A percentile compares a stretch with the other conserved stretches of the same genome.
phyloP scores from a whole-genome alignment of 2,797 vertebrate genomes.

The Enteromius afrohamiltoni region DNA sequence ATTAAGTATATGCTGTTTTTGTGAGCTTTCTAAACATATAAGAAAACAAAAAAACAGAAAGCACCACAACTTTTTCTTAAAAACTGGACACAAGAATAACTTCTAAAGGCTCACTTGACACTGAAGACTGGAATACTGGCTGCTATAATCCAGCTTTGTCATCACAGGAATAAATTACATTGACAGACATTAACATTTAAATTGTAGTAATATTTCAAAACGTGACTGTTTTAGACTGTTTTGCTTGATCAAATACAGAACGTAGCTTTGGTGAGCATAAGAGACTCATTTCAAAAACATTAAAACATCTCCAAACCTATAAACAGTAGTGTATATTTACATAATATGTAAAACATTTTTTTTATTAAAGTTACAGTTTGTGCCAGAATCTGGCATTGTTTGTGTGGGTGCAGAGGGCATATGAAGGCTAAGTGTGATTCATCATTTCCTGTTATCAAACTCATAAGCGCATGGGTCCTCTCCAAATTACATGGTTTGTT shows the following conservation, averaged over 20 bases:
- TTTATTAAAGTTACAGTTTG: background rate
- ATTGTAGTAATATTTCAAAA: background rate
- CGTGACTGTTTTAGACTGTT: background rate
- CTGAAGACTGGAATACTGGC: background rate
- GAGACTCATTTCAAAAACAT: background rate
- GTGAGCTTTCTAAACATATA: background rate
- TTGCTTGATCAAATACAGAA: background rate
- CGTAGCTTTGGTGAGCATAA: background rate
- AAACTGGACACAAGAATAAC: background rate
- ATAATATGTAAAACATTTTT: background rate
- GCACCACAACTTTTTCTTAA: background rate
- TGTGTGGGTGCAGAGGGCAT: constrained; percentile 28
- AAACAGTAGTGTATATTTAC: background rate
- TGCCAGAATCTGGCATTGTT: background rate
- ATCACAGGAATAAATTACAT: background rate
- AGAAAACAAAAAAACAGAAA: background rate
- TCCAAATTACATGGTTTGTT: constrained; percentile 53
- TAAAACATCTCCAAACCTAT: constrained; percentile 1
- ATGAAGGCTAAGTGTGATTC: constrained; percentile 35
- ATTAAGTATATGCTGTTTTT: background rate
- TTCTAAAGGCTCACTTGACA: background rate
- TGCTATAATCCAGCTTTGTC: background rate
- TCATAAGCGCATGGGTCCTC: constrained; percentile 10
- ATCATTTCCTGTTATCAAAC: constrained; percentile 25
- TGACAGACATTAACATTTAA: background rate